Conservation (phyloP, 2,888 invertebrate genomes). For the Crocallis elinguaria region DNA sequence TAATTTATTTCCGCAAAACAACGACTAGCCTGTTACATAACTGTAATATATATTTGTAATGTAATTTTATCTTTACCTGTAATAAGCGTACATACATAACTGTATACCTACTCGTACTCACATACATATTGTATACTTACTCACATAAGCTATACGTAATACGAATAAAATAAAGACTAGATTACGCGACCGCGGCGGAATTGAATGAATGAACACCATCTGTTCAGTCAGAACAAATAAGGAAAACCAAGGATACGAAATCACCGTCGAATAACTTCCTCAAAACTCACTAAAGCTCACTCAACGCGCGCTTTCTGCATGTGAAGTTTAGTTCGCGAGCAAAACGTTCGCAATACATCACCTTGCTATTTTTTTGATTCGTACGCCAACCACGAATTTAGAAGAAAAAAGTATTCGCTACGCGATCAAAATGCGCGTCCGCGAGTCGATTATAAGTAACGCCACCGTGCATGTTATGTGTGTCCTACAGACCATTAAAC, state of each 20-base stretch:
- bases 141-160: constrained; percentile 21
- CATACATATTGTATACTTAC: too few relatives aligned
- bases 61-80: neutral
- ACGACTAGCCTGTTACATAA: neutral
- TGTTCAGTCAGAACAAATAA: constrained; percentile 23
- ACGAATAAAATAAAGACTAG: constrained; percentile 19
- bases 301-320: too few relatives aligned
- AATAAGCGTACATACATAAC: constrained; percentile 14
- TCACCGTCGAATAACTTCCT: constrained; percentile 25
- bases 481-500: too few relatives aligned
- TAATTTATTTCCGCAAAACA: neutral
- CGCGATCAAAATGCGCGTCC: too few relatives aligned
- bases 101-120: too few relatives aligned
- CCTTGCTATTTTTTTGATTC: too few relatives aligned
- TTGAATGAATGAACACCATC: constrained; percentile 27
- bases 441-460: too few relatives aligned
- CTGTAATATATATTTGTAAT: neutral
- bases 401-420: too few relatives aligned
- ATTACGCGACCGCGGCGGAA: constrained; percentile 15
- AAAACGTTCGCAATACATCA: too few relatives aligned
- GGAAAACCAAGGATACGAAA: constrained; percentile 26
- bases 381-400: too few relatives aligned
- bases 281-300: constrained; percentile 17
- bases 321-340: too few relatives aligned
- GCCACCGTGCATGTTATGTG: too few relatives aligned